These are phyloP conservation scores for Ceraclea dissimilis DNA, from an alignment of 2,888 invertebrate genomes.

Conservation along the genomic window DNA sequence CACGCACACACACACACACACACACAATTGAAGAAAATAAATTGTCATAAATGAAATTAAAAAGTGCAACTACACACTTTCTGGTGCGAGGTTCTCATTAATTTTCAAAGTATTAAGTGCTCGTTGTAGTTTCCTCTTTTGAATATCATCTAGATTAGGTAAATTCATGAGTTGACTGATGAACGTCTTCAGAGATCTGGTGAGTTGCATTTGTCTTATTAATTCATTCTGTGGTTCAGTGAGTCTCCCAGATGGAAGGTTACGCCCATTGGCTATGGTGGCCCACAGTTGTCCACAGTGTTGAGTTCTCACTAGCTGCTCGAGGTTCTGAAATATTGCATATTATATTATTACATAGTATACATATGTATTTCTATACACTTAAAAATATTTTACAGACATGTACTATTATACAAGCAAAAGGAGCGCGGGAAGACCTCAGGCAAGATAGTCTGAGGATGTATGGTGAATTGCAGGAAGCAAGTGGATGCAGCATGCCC, in stretches of 20 bases:
- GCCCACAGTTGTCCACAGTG: conserved; percentile 7
- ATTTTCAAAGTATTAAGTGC: neutral
- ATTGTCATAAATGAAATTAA: neutral
- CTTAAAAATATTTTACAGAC: no score
- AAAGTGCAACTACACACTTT: no score
- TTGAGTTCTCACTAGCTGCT: conserved; percentile 3
- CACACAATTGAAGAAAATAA: neutral
- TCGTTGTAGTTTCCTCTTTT: neutral
- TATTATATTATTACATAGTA: no score
- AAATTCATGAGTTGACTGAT: neutral
- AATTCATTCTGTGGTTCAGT: neutral
- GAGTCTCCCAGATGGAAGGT: neutral
- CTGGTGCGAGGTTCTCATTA: neutral
- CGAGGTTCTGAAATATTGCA: conserved; percentile 8
- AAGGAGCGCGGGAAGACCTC: no score
- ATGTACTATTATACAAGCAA: no score
- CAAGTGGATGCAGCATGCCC: no score
- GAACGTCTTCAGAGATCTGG: neutral
- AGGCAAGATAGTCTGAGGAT: no score
- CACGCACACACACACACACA: no score
- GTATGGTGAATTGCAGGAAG: no score
- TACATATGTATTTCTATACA: no score
- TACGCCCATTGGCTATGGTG: neutral
- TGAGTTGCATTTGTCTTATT: conserved; percentile 2
- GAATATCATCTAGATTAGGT: neutral